Evolutionary conservation across 2,797 vertebrate species (phyloP).

Genomic region (Halcyon smyrnensis): DNA sequence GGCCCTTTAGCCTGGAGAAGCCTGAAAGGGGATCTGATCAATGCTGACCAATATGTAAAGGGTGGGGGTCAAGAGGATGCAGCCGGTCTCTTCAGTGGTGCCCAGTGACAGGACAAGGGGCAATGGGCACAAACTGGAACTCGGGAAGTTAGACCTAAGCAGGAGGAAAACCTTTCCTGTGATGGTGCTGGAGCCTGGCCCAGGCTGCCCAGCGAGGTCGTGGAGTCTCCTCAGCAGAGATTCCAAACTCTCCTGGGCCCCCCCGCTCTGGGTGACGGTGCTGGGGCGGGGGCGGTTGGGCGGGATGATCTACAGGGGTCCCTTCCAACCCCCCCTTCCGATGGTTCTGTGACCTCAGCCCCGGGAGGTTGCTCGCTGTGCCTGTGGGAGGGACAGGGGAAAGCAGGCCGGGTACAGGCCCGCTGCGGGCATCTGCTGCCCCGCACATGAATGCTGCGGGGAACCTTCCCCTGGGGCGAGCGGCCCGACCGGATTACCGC

Average conservation of each 20-base stretch:
- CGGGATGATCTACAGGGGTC: too few species aligned
- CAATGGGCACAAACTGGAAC: neutral
- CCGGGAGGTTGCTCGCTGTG: neutral
- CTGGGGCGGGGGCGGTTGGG: neutral
- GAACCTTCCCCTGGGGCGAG: too few species aligned
- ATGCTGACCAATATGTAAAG: neutral
- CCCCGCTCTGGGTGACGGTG: neutral
- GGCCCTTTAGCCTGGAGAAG: neutral
- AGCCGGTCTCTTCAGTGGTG: neutral
- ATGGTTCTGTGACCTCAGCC: neutral
- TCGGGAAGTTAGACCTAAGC: neutral
- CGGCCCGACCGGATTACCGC: too few species aligned
- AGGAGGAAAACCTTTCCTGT: neutral
- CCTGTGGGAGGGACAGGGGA: neutral
- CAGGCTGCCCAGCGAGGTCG: neutral
- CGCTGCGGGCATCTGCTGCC: too few species aligned
- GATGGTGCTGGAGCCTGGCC: neutral
- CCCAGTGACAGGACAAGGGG: neutral
- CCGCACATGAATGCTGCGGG: too few species aligned
- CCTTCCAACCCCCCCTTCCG: neutral
- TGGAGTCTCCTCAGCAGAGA: neutral
- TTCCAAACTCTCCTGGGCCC: neutral
- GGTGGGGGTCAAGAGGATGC: too few species aligned
- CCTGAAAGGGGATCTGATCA: neutral
- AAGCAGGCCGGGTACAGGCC: accelerated